Evolutionary conservation across 2,113 vertebrate genomes (phyloP).

Genomic region (Macrotus californicus): DNA sequence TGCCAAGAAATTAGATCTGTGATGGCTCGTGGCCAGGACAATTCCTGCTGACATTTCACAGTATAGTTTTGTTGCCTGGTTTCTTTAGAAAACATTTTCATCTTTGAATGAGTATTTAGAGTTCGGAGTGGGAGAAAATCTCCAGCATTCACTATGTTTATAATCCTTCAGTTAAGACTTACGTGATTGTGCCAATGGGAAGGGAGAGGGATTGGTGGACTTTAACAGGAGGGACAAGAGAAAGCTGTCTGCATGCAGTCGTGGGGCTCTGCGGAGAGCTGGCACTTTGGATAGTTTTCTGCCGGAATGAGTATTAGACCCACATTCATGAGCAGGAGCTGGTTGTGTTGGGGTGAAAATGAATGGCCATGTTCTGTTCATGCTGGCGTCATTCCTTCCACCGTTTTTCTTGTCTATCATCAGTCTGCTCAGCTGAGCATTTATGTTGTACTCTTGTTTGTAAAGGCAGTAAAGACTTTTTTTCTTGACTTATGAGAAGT

Average conservation of each 20-base stretch:
- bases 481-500: neutral
- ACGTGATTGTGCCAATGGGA: constrained; percentile 12
- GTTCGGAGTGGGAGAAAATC: constrained; percentile 43
- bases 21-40: neutral
- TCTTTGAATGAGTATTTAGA: constrained; percentile 56
- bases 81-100: constrained; percentile 46
- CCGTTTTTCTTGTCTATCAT: constrained; percentile 56
- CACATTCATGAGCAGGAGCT: constrained; percentile 38
- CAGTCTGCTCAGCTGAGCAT: constrained; percentile 66
- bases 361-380: constrained; percentile 38
- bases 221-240: constrained; percentile 45
- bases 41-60: constrained; percentile 12
- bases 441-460: constrained; percentile 57
- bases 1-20: neutral
- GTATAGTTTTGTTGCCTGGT: constrained; percentile 24
- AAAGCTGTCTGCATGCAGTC: neutral
- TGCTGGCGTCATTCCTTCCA: constrained; percentile 43
- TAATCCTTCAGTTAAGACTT: constrained; percentile 49
- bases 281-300: constrained; percentile 43
- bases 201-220: constrained; percentile 32
- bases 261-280: constrained; percentile 1
- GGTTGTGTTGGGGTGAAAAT: constrained; percentile 33
- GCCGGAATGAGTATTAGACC: constrained; percentile 18
- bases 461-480: constrained; percentile 46
- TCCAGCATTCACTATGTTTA: constrained; percentile 47